Evolutionary conservation across 2,797 vertebrate species (phyloP), one percentile per base, ranked within the genome.

Genomic region (Gadopsis marmoratus): DNA sequence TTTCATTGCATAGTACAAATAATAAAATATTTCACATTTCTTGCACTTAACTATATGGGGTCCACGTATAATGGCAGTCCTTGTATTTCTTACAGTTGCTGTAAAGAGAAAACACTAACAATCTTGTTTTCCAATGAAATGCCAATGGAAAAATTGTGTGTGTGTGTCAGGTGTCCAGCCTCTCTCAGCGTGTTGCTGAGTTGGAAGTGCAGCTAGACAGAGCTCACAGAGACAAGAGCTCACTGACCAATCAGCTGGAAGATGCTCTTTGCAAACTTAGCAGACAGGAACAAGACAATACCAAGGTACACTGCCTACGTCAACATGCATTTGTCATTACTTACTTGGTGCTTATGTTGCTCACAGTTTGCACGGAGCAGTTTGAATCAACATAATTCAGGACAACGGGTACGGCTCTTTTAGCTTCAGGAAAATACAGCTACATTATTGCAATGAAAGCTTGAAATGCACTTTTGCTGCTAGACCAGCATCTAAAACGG

Each of bases 191-290:
- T 71, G 94, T 97, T 61, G 96, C 96, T 5, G 85, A 92, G 54
- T 74, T 97, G 64, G 96, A 98, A 76, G 93, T 94, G 56, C 93
- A 96, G 74, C 31, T 96, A n/a, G 96, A 96, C 82, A 95, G 95
- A 88, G 81, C 92, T 60, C 91, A 92, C 56, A 94, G 96, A 83
- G 97, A 99, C 66, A 97, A 94, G 86, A 93, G 77, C 74, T 96
- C 96, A 11, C 88, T 97, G 79, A 81, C 89, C 82, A 95, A 69
- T 70, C 96, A 97, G 81, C 94, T 98, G 53, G 96, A 97, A 59
- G 96, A 97, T 76, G 81, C 94, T 51, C 95, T 96, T 56, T 86
- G 78, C 60, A 95, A 95, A 81, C 93, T 97, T 59, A 78, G 91
- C 26, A 92, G 78, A 85, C 95, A 87, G 81, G 97, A 98, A 85